A percentile compares a stretch with the other conserved stretches of the same genome.
These are phyloP conservation scores for Prosopocoilus inquinatus DNA, from an alignment of 2,888 invertebrate genomes.

Conservation along the genomic window DNA sequence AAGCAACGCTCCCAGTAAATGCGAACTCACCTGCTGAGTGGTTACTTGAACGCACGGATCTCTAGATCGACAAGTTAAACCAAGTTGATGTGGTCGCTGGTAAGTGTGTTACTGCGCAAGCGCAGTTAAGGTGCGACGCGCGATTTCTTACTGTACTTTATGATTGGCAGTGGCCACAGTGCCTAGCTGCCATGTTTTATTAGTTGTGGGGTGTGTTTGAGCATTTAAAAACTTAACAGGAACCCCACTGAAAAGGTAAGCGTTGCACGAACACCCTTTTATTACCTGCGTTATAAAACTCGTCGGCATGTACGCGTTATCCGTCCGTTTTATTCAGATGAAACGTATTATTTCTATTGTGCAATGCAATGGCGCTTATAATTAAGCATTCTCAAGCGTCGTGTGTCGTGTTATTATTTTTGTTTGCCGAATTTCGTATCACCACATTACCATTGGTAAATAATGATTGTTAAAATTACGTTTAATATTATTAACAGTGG, in stretches of 20 bases:
- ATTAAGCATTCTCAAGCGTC: background rate
- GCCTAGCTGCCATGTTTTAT: constrained; percentile 73
- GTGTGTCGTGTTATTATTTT: too few relatives aligned
- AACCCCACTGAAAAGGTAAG: constrained; percentile 39
- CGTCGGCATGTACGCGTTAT: background rate
- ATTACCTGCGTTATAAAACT: too few relatives aligned
- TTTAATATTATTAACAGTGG: too few relatives aligned
- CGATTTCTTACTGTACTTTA: constrained; percentile 24
- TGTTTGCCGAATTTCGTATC: too few relatives aligned
- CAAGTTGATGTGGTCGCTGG: too few relatives aligned
- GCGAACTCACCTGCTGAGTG: too few relatives aligned
- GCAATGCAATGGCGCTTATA: constrained; percentile 34
- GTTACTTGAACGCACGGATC: too few relatives aligned
- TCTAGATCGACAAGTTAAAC: too few relatives aligned
- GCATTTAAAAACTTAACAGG: constrained; percentile 44
- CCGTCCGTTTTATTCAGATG: constrained; percentile 12
- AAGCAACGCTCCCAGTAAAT: too few relatives aligned
- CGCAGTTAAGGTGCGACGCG: constrained; percentile 8
- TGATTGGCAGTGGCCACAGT: constrained; percentile 47
- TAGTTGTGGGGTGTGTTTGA: constrained; percentile 64
- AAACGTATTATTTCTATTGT: constrained; percentile 24
- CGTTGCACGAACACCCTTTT: too few relatives aligned
- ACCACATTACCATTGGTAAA: too few relatives aligned
- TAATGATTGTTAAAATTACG: too few relatives aligned
- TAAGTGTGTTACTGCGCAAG: constrained; percentile 8